Percentiles rank a stretch among this genome's conserved stretches.
Conservation (phyloP, 2,888 invertebrate species). For the Tinea pellionella region DNA sequence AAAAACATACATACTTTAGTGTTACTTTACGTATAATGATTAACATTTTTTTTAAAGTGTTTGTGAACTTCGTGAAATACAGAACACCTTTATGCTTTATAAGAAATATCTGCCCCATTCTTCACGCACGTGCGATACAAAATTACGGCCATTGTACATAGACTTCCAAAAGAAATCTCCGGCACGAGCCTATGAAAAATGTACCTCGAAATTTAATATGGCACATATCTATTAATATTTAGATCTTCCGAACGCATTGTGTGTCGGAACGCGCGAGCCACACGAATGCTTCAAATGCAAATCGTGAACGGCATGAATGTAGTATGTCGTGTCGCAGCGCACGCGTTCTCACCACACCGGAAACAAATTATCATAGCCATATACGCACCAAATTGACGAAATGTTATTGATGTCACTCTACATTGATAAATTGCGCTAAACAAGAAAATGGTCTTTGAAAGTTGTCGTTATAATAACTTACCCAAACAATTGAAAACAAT, state of each 20-base stretch:
- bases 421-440: conserved; percentile 59
- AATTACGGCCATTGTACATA: conserved; percentile 55
- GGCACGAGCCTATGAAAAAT: conserved; percentile 63
- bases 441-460: conserved; percentile 46
- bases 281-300: conserved; percentile 68
- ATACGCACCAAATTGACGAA: conserved; percentile 59
- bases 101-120: conserved; percentile 28
- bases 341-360: conserved; percentile 63
- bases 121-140: conserved; percentile 57
- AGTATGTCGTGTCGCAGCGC: conserved; percentile 58
- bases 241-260: conserved; percentile 52
- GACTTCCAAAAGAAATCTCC: conserved; percentile 36
- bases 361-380: conserved; percentile 70
- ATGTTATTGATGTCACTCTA: conserved; percentile 59
- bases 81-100: not conserved
- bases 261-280: conserved; percentile 43
- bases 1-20: too few relatives aligned
- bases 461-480: conserved; percentile 34
- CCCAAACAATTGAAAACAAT: conserved; percentile 28
- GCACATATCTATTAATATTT: conserved; percentile 45
- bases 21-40: too few relatives aligned
- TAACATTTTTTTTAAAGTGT: not conserved
- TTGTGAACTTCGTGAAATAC: not conserved
- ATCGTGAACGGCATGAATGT: conserved; percentile 68
- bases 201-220: conserved; percentile 65